A percentile compares a stretch with the other conserved stretches of the same genome.
Conservation (phyloP, 2,888 invertebrate genomes). For the Allophyes oxyacanthae region DNA sequence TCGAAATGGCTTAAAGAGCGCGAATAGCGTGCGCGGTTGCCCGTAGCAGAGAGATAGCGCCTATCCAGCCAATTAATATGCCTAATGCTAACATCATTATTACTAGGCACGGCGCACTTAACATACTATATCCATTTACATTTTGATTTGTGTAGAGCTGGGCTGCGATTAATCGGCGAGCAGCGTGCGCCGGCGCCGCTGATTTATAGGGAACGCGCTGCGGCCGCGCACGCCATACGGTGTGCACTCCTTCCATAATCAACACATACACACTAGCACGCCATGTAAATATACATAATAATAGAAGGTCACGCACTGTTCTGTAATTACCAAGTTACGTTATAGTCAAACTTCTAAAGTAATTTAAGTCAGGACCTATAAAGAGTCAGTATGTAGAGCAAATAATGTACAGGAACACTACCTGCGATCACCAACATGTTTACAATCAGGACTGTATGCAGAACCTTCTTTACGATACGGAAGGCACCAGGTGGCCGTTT, state of each 20-base stretch:
- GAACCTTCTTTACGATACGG: no score
- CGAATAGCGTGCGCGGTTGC: constrained; percentile 74
- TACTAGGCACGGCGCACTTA: constrained; percentile 87
- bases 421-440: no score
- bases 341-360: no score
- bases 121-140: constrained; percentile 89
- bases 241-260: constrained; percentile 46
- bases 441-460: no score
- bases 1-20: constrained; percentile 63
- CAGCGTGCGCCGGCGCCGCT: constrained; percentile 78
- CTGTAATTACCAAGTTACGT: no score
- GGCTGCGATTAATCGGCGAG: constrained; percentile 86
- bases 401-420: no score
- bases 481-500: no score
- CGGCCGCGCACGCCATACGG: constrained; percentile 58
- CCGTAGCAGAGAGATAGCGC: constrained; percentile 79
- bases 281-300: constrained; percentile 17
- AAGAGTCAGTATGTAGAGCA: no score
- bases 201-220: constrained; percentile 77
- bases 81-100: constrained; percentile 90
- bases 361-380: no score
- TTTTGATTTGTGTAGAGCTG: constrained; percentile 88
- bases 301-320: constrained; percentile 3
- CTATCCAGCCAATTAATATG: constrained; percentile 88
- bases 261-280: constrained; percentile 38